These are phyloP conservation scores for Phymastichus coffea DNA, from an alignment of 1,140 invertebrate genomes.

Conservation along the genomic window DNA sequence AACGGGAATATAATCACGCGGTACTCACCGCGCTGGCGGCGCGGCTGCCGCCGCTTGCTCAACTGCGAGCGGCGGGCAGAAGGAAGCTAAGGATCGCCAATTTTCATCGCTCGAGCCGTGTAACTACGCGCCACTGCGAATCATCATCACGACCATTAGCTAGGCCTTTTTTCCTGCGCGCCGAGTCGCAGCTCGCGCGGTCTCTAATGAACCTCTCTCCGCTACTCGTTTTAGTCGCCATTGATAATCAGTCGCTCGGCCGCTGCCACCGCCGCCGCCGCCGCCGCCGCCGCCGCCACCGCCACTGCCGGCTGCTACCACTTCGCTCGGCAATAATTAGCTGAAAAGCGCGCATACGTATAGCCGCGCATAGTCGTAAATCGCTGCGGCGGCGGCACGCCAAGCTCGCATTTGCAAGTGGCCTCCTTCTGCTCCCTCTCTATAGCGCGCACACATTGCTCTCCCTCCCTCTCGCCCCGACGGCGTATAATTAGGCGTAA, in stretches of 20 bases:
- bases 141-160: too few relatives aligned
- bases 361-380: background rate
- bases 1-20: slow-evolving; percentile 23
- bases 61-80: slow-evolving; percentile 9
- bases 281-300: background rate
- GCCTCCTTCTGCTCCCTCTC: slow-evolving; percentile 25
- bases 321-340: background rate
- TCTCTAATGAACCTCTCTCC: background rate
- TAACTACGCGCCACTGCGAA: too few relatives aligned
- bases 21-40: background rate
- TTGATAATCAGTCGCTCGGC: too few relatives aligned
- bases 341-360: background rate
- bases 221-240: too few relatives aligned
- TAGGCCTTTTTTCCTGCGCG: too few relatives aligned
- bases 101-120: slow-evolving; percentile 22
- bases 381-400: slow-evolving; percentile 15
- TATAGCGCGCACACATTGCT: slow-evolving; percentile 23
- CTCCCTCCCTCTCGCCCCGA: background rate
- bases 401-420: slow-evolving; percentile 41
- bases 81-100: too few relatives aligned
- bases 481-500: slow-evolving; percentile 50
- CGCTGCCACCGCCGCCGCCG: too few relatives aligned
- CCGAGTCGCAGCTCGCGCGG: slow-evolving; percentile 10
- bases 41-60: slow-evolving; percentile 13
- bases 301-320: background rate